Base-by-base conservation (phyloP, 2,797 vertebrate genomes). In the Vireo griseus region DNA sequence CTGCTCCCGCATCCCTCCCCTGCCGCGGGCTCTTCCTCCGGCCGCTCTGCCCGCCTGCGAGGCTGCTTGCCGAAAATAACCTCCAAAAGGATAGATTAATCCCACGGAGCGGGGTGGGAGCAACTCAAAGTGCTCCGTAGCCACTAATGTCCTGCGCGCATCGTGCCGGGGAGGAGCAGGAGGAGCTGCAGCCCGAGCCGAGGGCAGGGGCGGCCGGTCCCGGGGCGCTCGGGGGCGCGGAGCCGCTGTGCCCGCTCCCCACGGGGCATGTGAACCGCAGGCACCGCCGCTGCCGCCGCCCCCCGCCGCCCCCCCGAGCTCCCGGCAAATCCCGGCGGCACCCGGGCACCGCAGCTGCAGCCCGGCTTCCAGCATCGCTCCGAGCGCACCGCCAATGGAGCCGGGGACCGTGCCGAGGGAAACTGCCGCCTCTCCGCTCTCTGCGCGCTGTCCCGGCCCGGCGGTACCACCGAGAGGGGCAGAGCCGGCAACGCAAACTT, bases 31-130 rank as follows among this genome's bases (percentile, higher is more conserved):
- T 90, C 80, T 77, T 57, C 86, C 89, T 69, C 54, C 47, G 79
- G 65, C 84, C 75, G 79, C 35, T 47, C 67, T 28, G 48, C 86
- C 86, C 65, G 85, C 55, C 39, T 42, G 78, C 75, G 28, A 45
- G 79, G 92, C 95, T 59, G 82, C 44, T 7, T 57, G 90, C 93
- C 52, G 73, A 93, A 88, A 96, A 96, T 90, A 92, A 89, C 87
- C 90, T 67, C 88, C 33, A 5, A 72, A 86, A 61, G 24, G 78
- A 61, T 9, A 67, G 90, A 35, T 54, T n/a, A 84, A 84, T 90
- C 87, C 81, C 86, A 48, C 40, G 61, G 88, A 75, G 86, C 37
- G 61, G 44, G 93, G 50, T 65, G 90, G 78, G 58, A 85, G 85
- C 92, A 50, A 68, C 26, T 48, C 50, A 50, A 62, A 91, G 90